Evolutionary conservation across 2,888 invertebrate genomes (phyloP).

Genomic region (Mythimna albipuncta): DNA sequence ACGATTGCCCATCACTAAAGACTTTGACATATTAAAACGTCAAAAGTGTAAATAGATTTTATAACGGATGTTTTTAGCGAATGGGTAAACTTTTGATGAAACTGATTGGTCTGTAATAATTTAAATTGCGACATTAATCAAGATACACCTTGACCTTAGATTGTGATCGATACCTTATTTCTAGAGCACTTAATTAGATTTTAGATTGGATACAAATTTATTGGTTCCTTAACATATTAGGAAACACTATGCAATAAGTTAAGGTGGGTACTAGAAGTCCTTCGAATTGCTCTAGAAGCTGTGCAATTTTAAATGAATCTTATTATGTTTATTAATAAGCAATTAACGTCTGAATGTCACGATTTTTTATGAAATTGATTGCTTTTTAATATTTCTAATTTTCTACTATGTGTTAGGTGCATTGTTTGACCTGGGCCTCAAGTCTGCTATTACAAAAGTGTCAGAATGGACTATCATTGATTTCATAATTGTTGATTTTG

Average conservation of each 20-base stretch:
- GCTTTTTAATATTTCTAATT: not conserved
- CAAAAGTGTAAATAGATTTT: conserved; percentile 13
- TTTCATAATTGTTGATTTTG: too few species aligned
- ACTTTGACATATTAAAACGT: conserved; percentile 22
- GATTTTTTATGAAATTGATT: not conserved
- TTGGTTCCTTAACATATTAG: conserved; percentile 16
- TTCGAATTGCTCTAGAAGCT: not conserved
- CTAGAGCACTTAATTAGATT: conserved; percentile 43
- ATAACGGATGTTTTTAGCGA: conserved; percentile 17
- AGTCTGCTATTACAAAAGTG: too few species aligned
- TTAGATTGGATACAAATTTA: conserved; percentile 37
- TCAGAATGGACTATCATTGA: too few species aligned
- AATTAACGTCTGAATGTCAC: not conserved
- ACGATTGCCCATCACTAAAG: conserved; percentile 14
- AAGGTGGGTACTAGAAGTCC: not conserved
- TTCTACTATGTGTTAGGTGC: not conserved
- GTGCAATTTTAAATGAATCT: not conserved
- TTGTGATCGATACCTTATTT: conserved; percentile 34
- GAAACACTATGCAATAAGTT: conserved; percentile 4
- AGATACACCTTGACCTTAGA: conserved; percentile 53
- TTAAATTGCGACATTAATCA: conserved; percentile 43
- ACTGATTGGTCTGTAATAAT: conserved; percentile 24
- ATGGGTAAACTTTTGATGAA: conserved; percentile 39
- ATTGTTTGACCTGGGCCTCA: not conserved
- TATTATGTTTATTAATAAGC: not conserved